A percentile compares a stretch with the other conserved stretches of the same genome.
Conservation (phyloP, 2,797 vertebrate genomes). For the Halcyon leucocephala region DNA sequence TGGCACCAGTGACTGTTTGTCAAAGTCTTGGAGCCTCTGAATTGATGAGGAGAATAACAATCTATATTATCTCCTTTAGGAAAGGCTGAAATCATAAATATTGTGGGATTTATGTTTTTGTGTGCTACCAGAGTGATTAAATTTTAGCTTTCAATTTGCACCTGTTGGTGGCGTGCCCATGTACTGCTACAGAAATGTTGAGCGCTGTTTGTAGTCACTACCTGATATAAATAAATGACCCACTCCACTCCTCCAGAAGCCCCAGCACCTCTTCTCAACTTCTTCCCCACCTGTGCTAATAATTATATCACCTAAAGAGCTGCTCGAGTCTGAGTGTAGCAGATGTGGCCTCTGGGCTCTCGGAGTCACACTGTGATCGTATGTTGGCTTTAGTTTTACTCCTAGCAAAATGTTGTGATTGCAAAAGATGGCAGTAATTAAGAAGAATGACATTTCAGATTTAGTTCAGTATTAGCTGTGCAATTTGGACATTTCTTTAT, state of each 20-base stretch:
- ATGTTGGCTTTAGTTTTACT: neutral
- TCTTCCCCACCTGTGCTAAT: slow-evolving; percentile 41
- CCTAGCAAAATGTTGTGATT: neutral
- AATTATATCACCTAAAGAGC: slow-evolving; percentile 5
- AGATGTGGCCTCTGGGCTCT: neutral
- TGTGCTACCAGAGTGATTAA: slow-evolving; percentile 3
- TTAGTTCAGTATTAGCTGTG: neutral
- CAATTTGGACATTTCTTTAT: neutral
- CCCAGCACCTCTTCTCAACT: neutral
- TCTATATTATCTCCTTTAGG: slow-evolving; percentile 15
- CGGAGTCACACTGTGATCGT: neutral
- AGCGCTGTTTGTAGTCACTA: neutral
- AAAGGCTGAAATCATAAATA: neutral
- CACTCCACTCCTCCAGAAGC: neutral
- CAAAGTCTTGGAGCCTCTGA: neutral
- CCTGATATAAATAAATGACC: neutral
- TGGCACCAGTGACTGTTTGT: neutral
- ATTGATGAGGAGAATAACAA: neutral
- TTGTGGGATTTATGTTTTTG: neutral
- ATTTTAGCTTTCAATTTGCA: neutral
- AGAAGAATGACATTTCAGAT: neutral
- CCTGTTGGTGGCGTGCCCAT: neutral
- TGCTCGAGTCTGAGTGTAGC: neutral
- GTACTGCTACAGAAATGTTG: neutral
- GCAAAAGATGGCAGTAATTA: neutral